Evolutionary conservation across 2,888 invertebrate genomes (phyloP).

Genomic region (Doris montereyensis): DNA sequence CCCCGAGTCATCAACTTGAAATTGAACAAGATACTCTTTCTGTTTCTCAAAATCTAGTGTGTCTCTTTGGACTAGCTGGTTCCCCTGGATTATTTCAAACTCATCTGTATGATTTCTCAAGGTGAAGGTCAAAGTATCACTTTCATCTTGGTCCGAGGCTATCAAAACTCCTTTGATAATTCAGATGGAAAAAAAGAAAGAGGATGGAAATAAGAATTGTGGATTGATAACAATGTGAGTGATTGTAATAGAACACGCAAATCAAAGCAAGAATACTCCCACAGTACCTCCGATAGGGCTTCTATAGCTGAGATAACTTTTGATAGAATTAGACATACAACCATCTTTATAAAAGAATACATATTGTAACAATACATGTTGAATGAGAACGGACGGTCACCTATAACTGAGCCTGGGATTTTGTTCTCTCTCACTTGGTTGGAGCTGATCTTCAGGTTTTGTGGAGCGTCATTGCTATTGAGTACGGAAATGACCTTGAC

Average conservation of each 20-base stretch:
- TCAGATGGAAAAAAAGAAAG: no score
- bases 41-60: slow-evolving; percentile 50
- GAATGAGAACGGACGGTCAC: slow-evolving; percentile 47
- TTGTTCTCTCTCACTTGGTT: slow-evolving; percentile 50
- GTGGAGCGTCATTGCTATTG: slow-evolving; percentile 53
- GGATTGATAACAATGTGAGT: no score
- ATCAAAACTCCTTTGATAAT: slow-evolving; percentile 47
- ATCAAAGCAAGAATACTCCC: no score
- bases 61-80: slow-evolving; percentile 33
- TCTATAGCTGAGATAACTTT: no score
- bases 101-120: slow-evolving; percentile 45
- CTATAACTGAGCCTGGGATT: slow-evolving; percentile 43
- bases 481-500: slow-evolving; percentile 41
- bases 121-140: slow-evolving; percentile 40
- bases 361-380: no score
- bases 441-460: slow-evolving; percentile 38
- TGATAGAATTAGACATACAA: no score
- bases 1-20: slow-evolving; percentile 49
- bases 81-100: slow-evolving; percentile 43
- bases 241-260: no score
- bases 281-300: no score
- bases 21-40: slow-evolving; percentile 43
- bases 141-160: slow-evolving; percentile 49
- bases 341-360: no score
- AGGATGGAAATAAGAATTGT: no score